Base-by-base conservation (phyloP, 92 coral and sea anemone species). In the Zoanthus sociatus region DNA sequence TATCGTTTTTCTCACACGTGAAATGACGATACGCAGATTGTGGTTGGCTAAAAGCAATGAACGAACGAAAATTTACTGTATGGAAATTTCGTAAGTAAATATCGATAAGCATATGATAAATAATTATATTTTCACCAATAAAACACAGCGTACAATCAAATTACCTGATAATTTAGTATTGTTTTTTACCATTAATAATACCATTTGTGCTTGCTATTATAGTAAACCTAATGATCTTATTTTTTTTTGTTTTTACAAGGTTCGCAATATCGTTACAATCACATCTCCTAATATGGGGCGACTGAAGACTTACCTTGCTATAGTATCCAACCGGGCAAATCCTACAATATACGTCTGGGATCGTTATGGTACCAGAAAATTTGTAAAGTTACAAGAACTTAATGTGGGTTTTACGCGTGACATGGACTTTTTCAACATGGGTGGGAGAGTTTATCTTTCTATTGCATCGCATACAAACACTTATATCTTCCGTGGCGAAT, bases 361-460 rank as follows among this genome's bases (percentile, higher is more conserved):
- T 83, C 86, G 94, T 60, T 90, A 88, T 47, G 90, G 89, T 82
- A 87, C 92, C 68, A 92, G 87, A 32, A 87, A 89, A 84, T 96
- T 96, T 21, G 94, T 93, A 58, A 90, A 95, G 73, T 93, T 96
- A 14, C 99, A 96, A 76, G 94, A 93, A 46, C 93, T 96, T 53
- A 91, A 94, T 6, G 90, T 98, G 8, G 85, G 60, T 46, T 84
- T 95, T 66, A 95, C 99, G 45, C 93, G 99, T 48, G 99, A 96
- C 90, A 95, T 96, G 96, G 93, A 87, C 71, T 96, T 96, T 83
- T 96, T 96, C 90, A 94, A 92, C 93, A 96, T 96, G 99, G 98
- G 94, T 14, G 94, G 88, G 69, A 89, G 73, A 9, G 94, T 96
- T 7, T 96, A 96, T 66, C 84, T 96, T 69, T 91, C 98, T 8